Percentiles rank a stretch among this genome's conserved stretches.
phyloP scores from a whole-genome alignment of 2,113 vertebrate genomes.

The Sinosuthora webbiana region DNA sequence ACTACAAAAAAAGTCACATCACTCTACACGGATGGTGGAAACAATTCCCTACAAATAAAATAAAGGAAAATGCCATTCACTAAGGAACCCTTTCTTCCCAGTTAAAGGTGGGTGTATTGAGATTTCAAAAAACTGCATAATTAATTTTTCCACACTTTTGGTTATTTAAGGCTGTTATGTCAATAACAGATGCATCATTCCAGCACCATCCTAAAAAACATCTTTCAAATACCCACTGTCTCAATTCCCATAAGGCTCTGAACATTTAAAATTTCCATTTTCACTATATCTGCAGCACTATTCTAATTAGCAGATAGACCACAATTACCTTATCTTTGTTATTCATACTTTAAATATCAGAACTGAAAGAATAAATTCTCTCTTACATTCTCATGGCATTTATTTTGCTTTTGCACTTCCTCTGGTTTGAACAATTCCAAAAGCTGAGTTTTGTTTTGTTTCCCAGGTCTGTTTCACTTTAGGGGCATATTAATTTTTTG shows the following conservation, averaged over 20 bases:
- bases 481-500: conserved; percentile 29
- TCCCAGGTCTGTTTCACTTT: conserved; percentile 45
- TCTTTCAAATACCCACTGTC: not conserved
- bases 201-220: not conserved
- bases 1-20: not conserved
- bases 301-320: not conserved
- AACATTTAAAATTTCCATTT: not conserved
- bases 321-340: not conserved
- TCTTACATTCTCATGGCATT: not conserved
- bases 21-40: not conserved
- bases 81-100: not conserved
- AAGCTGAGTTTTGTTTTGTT: conserved; percentile 6
- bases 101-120: not conserved
- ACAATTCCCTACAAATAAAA: not conserved
- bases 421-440: not conserved
- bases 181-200: not conserved
- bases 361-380: not conserved
- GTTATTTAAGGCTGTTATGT: not conserved
- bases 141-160: not conserved
- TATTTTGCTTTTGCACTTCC: conserved; percentile 17
- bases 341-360: not conserved
- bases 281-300: not conserved
- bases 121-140: not conserved
- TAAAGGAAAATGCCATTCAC: not conserved
- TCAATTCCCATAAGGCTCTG: not conserved